Conservation (phyloP, 1,140 invertebrate species). For the Microplitis mediator region DNA sequence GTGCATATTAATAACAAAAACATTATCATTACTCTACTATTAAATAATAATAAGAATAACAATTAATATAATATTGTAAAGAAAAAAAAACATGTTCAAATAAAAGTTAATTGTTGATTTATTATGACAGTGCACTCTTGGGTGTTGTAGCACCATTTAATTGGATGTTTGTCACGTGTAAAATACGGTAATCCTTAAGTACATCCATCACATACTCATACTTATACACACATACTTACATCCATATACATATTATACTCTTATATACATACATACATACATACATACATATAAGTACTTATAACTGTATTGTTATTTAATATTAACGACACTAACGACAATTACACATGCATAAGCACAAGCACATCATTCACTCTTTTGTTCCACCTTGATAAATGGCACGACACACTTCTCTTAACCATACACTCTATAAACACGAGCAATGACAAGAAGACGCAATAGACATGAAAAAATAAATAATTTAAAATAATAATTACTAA, state of each 20-base stretch:
- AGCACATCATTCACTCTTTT: neutral
- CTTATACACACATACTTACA: neutral
- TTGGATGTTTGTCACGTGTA: slow-evolving; percentile 57
- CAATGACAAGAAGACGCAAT: neutral
- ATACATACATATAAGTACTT: slow-evolving; percentile 24
- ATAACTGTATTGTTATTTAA: neutral
- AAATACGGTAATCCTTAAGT: slow-evolving; percentile 35
- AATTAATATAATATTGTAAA: no score
- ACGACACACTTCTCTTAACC: neutral
- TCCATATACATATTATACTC: neutral
- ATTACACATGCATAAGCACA: neutral
- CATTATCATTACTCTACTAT: neutral
- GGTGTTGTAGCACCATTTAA: slow-evolving; percentile 54
- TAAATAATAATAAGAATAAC: neutral
- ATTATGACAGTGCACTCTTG: slow-evolving; percentile 53
- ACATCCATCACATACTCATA: slow-evolving; percentile 12
- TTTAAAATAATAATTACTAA: neutral
- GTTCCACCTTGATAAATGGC: no score
- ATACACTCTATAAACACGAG: neutral
- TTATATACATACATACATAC: slow-evolving; percentile 26
- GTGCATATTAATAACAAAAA: slow-evolving; percentile 43
- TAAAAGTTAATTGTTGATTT: neutral
- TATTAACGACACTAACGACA: slow-evolving; percentile 7
- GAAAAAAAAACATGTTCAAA: neutral
- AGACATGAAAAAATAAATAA: neutral